Evolutionary conservation across 2,888 invertebrate genomes (phyloP).

Genomic region (Dichetophora obliterata): DNA sequence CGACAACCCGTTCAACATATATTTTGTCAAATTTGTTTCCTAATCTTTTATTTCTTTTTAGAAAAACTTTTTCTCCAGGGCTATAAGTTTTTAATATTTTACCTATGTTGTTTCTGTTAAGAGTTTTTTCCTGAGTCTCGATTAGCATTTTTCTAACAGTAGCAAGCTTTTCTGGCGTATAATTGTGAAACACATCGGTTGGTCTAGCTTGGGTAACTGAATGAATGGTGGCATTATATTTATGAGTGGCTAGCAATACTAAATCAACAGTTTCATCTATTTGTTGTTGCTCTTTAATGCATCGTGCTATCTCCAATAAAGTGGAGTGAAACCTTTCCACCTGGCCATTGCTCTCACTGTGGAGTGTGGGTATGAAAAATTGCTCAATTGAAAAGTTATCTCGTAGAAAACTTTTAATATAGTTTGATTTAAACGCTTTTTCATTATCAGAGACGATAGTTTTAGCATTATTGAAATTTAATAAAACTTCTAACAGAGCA

Average conservation of each 20-base stretch:
- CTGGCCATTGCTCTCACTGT: slow-evolving; percentile 46
- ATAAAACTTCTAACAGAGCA: slow-evolving; percentile 34
- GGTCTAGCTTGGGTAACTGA: slow-evolving; percentile 39
- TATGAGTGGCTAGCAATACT: slow-evolving; percentile 40
- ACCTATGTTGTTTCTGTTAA: background rate
- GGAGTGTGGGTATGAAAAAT: slow-evolving; percentile 41
- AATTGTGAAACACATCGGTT: slow-evolving; percentile 27
- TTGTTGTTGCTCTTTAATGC: slow-evolving; percentile 44
- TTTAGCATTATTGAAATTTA: slow-evolving; percentile 37
- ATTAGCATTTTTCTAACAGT: background rate
- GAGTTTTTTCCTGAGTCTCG: background rate
- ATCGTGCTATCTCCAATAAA: slow-evolving; percentile 44
- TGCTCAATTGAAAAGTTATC: slow-evolving; percentile 37
- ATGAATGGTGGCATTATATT: slow-evolving; percentile 42
- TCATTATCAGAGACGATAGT: slow-evolving; percentile 41
- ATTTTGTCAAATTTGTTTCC: slow-evolving; percentile 14
- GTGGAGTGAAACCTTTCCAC: slow-evolving; percentile 45
- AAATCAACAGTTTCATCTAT: slow-evolving; percentile 42
- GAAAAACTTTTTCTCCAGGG: slow-evolving; percentile 3
- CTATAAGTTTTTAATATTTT: background rate
- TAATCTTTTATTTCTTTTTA: slow-evolving; percentile 2
- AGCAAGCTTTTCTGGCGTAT: background rate
- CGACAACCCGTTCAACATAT: background rate
- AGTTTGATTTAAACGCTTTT: slow-evolving; percentile 34
- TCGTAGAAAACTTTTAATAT: slow-evolving; percentile 34